Conservation (phyloP, 2,113 vertebrate species). For the Brienomyrus longianalis region DNA sequence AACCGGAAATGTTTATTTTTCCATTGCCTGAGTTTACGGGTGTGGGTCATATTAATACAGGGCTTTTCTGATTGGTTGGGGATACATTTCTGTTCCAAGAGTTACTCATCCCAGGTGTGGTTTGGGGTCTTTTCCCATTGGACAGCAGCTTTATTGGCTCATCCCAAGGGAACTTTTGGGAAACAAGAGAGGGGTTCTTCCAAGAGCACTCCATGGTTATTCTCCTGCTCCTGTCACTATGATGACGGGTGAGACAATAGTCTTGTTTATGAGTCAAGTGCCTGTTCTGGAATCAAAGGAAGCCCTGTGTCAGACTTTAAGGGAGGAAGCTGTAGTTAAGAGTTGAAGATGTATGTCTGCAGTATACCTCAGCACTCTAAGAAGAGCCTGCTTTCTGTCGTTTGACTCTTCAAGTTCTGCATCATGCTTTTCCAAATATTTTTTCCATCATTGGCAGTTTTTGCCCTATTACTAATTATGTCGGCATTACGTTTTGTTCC, state of each 20-base stretch:
- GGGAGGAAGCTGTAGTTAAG: slow-evolving; percentile 23
- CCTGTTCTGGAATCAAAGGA: neutral
- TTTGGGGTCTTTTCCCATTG: neutral
- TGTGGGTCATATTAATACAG: neutral
- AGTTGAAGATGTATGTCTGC: slow-evolving; percentile 20
- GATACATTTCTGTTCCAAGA: neutral
- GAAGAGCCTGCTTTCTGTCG: slow-evolving; percentile 32
- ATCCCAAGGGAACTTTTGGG: neutral
- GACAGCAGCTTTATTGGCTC: neutral
- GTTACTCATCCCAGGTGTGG: neutral
- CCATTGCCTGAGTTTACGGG: neutral
- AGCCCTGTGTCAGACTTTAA: slow-evolving; percentile 1
- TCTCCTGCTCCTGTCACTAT: neutral
- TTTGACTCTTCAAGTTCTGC: slow-evolving; percentile 22
- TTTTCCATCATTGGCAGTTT: neutral
- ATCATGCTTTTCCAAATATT: neutral
- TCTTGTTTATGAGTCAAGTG: slow-evolving; percentile 3
- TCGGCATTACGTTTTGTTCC: neutral
- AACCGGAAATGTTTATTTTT: neutral
- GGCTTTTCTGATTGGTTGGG: neutral
- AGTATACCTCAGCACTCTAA: slow-evolving; percentile 16
- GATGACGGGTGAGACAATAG: neutral
- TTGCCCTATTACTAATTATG: neutral
- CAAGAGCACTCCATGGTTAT: neutral
- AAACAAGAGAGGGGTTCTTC: neutral